Base-by-base conservation (phyloP, 2,113 vertebrate genomes). In the Stictonetta naevosa region DNA sequence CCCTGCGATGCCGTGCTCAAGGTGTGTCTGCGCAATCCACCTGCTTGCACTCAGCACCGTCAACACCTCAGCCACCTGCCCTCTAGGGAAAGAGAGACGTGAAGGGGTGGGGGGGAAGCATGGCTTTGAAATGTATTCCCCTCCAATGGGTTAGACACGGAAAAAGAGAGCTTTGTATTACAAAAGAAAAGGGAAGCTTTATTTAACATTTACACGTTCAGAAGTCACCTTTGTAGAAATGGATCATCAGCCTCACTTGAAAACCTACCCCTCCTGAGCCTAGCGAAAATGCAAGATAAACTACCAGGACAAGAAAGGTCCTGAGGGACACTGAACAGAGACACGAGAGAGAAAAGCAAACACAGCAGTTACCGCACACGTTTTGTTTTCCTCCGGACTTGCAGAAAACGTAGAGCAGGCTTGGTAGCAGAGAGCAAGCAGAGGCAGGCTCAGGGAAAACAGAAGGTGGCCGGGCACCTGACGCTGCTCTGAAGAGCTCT, bases 91-190 rank as follows among this genome's bases (percentile, higher is more conserved):
- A 0, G 2, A 73, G 68, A 38, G 67, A 33, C 22, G 11, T 0
- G 2, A 40, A 31, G 38, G 34, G 28, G 36, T 22, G 66, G 6
- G 36, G 15, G 25, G 55, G 29, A 5, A 60, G 40, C 22, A 13
- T 0, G 2, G 11, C 18, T 31, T 20, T 8, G 21, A 83, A 48
- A 66, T 2, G 0, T 13, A 18, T 28, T 38, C 6, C 31, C 28
- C 48, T 79, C 46, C 21, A 14, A 36, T 1, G 8, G 3, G 9
- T 55, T 11, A 21, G 22, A 31, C 33, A 5, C 1, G n/a, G 38
- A 44, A 76, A 56, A 29, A n/a, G 25, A 75, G 25, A 88, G 55
- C 31, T 77, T 29, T 4, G 8, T 2, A 4, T 46, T 48, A 48
- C 31, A 19, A 75, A 73, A 56, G 29, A 17, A 92, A 56, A 6